A percentile compares a stretch with the other conserved stretches of the same genome.
Conservation (phyloP, 2,888 invertebrate genomes). For the Leucophenga maculata region DNA sequence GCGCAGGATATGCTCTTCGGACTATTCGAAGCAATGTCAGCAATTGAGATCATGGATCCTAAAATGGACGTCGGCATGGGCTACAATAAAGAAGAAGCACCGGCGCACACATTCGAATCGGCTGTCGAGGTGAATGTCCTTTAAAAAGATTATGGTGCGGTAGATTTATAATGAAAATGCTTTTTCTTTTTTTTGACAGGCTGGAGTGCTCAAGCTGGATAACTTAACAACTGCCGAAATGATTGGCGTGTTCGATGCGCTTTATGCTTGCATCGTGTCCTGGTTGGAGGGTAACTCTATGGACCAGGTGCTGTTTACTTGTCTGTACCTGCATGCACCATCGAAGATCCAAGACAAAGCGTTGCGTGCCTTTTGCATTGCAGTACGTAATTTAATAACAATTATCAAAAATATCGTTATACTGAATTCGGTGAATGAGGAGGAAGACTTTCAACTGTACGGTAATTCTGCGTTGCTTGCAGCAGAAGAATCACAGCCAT, state of each 20-base stretch:
- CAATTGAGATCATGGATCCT: constrained; percentile 99
- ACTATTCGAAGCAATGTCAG: constrained; percentile 98
- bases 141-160: background rate
- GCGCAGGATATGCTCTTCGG: constrained; percentile 93
- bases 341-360: constrained; percentile 86
- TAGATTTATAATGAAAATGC: background rate
- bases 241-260: constrained; percentile 94
- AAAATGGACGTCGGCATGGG: constrained; percentile 99
- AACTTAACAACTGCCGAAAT: constrained; percentile 84
- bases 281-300: constrained; percentile 98
- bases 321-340: constrained; percentile 94
- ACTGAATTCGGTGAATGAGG: constrained; percentile 90
- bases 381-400: constrained; percentile 90
- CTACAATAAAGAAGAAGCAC: constrained; percentile 89
- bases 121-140: constrained; percentile 84
- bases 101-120: constrained; percentile 89
- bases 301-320: constrained; percentile 97
- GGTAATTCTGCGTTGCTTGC: constrained; percentile 89
- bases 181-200: constrained; percentile 72
- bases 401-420: constrained; percentile 90
- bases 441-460: constrained; percentile 95
- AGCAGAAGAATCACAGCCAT: constrained; percentile 79
- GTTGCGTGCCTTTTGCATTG: constrained; percentile 88
- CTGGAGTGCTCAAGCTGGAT: constrained; percentile 83
- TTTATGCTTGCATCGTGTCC: constrained; percentile 93